Conservation (phyloP, 2,888 invertebrate species). For the Dendrolimus pini region DNA sequence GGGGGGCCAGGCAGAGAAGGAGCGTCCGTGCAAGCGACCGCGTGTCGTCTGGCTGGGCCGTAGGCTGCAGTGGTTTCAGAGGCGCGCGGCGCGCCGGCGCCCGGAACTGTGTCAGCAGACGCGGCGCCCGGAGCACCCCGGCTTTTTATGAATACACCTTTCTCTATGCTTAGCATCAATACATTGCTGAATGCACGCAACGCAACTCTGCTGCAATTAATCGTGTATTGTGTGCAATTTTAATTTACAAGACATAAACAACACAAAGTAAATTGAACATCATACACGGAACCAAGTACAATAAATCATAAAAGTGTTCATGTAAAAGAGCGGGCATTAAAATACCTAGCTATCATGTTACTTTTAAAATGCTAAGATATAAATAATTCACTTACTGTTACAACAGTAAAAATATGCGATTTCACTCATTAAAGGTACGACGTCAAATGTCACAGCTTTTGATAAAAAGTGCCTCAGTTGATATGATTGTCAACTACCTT, state of each 20-base stretch:
- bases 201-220: slow-evolving; percentile 12
- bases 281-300: too few species aligned
- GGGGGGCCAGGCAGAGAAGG: slow-evolving; percentile 35
- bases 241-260: background rate
- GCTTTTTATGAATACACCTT: slow-evolving; percentile 56
- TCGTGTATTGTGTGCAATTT: background rate
- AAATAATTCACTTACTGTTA: too few species aligned
- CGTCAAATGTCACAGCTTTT: too few species aligned
- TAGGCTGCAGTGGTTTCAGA: slow-evolving; percentile 47
- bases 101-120: slow-evolving; percentile 68
- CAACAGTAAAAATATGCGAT: too few species aligned
- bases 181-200: slow-evolving; percentile 41
- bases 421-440: too few species aligned
- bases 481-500: too few species aligned
- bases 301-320: too few species aligned
- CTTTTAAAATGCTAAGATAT: too few species aligned
- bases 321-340: too few species aligned
- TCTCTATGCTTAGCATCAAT: slow-evolving; percentile 52
- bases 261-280: too few species aligned
- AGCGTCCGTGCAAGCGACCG: slow-evolving; percentile 56
- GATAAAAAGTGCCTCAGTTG: too few species aligned
- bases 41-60: slow-evolving; percentile 68
- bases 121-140: slow-evolving; percentile 56
- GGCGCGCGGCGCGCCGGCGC: slow-evolving; percentile 69
- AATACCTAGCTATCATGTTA: too few species aligned